Conservation (phyloP, 2,888 invertebrate genomes). For the Protonemura montana region DNA sequence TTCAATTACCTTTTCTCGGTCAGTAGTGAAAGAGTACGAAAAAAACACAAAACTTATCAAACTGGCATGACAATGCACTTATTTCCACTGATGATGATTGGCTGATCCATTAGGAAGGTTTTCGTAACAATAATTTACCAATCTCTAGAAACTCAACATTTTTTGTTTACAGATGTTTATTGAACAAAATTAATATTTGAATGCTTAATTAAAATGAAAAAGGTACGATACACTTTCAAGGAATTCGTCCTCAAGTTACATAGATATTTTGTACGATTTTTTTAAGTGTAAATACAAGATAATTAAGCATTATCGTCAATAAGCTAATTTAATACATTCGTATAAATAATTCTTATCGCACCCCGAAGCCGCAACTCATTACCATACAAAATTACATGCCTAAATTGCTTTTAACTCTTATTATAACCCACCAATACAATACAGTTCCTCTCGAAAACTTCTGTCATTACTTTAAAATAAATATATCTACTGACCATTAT, state of each 20-base stretch:
- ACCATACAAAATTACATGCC: not conserved
- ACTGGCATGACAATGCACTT: no score
- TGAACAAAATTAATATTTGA: not conserved
- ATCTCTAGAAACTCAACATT: not conserved
- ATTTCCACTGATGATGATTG: no score
- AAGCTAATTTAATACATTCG: not conserved
- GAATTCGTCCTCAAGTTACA: not conserved
- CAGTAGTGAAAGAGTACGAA: no score
- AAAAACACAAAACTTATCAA: no score
- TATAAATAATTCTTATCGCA: not conserved
- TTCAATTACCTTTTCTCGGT: no score
- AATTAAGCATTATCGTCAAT: not conserved
- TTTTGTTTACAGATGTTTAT: not conserved
- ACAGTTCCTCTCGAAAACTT: not conserved
- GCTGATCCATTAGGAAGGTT: no score
- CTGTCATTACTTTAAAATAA: not conserved
- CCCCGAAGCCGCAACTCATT: not conserved
- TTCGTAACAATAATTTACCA: no score
- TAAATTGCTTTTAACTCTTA: not conserved
- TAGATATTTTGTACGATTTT: slow-evolving; percentile 1
- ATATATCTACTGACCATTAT: no score
- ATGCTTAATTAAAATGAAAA: slow-evolving; percentile 4
- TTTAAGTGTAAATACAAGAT: not conserved
- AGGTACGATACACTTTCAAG: not conserved
- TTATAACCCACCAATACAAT: not conserved